A percentile compares a stretch with the other conserved stretches of the same genome.
phyloP scores from a whole-genome alignment of 2,888 invertebrate species.

The Adineta ricciae region DNA sequence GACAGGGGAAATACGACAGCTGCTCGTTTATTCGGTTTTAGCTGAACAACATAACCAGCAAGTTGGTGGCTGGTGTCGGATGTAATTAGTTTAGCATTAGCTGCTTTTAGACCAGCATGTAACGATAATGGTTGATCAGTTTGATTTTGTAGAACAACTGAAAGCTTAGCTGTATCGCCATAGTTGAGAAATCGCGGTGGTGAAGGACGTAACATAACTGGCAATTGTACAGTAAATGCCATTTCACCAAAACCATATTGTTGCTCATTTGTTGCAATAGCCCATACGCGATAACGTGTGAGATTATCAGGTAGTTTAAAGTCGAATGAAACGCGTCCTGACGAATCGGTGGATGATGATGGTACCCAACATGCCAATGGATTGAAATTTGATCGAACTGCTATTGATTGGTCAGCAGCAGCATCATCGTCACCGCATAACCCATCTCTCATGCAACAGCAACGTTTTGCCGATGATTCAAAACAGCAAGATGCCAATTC shows the following conservation, averaged over 20 bases:
- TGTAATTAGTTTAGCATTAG: background rate
- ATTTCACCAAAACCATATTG: constrained; percentile 19
- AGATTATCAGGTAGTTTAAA: background rate
- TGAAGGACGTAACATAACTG: background rate
- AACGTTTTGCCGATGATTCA: too few species aligned
- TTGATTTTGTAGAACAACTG: constrained; percentile 19
- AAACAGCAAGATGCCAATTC: too few species aligned
- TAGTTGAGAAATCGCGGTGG: constrained; percentile 18
- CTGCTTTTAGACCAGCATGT: constrained; percentile 16
- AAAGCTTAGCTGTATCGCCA: background rate
- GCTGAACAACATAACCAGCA: background rate
- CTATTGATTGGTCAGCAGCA: background rate
- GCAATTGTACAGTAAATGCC: background rate
- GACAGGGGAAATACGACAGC: background rate
- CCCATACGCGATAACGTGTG: constrained; percentile 6
- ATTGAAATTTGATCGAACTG: background rate
- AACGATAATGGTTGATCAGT: background rate
- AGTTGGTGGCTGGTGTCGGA: background rate
- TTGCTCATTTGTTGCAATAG: background rate
- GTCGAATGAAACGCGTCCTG: constrained; percentile 16
- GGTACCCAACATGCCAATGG: constrained; percentile 18
- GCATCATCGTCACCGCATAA: background rate
- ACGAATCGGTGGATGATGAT: background rate
- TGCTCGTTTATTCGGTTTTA: background rate
- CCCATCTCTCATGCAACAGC: too few species aligned